Percentiles rank a stretch among this genome's conserved stretches.
These are phyloP conservation scores for Eudemis profundana DNA, from an alignment of 2,888 invertebrate genomes.

Conservation along the genomic window DNA sequence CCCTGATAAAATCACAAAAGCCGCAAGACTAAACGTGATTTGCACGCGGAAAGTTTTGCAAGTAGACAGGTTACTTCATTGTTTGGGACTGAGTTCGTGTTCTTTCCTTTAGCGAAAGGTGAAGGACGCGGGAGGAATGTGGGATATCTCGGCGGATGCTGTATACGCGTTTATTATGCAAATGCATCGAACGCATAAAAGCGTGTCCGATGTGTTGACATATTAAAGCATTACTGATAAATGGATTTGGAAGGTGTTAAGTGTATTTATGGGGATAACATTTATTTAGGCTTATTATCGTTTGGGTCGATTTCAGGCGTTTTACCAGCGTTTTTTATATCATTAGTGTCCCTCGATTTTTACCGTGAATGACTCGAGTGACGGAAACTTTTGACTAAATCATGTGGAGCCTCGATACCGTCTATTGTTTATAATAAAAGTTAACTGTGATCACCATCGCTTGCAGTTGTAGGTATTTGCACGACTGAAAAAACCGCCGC, in stretches of 20 bases:
- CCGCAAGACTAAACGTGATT: slow-evolving; percentile 67
- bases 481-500: too few species aligned
- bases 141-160: slow-evolving; percentile 56
- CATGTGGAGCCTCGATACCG: too few species aligned
- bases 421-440: too few species aligned
- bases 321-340: too few species aligned
- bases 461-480: too few species aligned
- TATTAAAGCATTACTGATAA: slow-evolving; percentile 34
- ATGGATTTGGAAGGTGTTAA: background rate
- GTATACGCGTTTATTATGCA: slow-evolving; percentile 62
- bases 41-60: slow-evolving; percentile 73
- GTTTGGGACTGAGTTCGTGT: slow-evolving; percentile 68
- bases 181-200: slow-evolving; percentile 57
- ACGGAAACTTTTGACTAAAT: too few species aligned
- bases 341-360: too few species aligned
- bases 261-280: background rate
- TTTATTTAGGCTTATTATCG: too few species aligned
- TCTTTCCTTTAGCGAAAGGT: slow-evolving; percentile 75
- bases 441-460: too few species aligned
- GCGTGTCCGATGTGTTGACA: slow-evolving; percentile 46
- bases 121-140: slow-evolving; percentile 73
- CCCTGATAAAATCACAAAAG: slow-evolving; percentile 77
- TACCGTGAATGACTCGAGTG: too few species aligned
- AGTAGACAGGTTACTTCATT: slow-evolving; percentile 65
- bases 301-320: too few species aligned